These are phyloP conservation scores for Nipponacmea schrenckii DNA, from an alignment of 2,888 invertebrate species.

Conservation along the genomic window DNA sequence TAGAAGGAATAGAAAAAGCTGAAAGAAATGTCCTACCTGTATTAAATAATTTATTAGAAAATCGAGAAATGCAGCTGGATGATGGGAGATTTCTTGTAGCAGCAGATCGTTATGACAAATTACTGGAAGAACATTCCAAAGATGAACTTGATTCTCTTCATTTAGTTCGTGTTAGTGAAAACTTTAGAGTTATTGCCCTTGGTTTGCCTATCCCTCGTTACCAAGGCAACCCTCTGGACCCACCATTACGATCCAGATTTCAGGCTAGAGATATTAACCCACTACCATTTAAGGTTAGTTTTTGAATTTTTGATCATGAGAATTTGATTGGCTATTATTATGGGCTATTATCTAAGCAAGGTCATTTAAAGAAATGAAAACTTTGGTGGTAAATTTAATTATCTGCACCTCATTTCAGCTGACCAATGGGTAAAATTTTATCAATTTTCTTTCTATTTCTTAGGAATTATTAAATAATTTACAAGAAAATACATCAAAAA, in stretches of 20 bases:
- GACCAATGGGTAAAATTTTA: too few species aligned
- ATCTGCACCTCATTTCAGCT: not conserved
- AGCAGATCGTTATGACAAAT: constrained; percentile 87
- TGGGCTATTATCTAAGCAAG: not conserved
- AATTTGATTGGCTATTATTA: not conserved
- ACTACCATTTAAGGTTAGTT: constrained; percentile 70
- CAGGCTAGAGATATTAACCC: constrained; percentile 85
- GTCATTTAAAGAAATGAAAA: not conserved
- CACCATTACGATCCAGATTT: constrained; percentile 92
- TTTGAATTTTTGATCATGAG: not conserved
- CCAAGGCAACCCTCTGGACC: constrained; percentile 91
- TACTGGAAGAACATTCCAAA: constrained; percentile 83
- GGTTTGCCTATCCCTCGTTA: constrained; percentile 66
- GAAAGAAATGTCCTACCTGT: constrained; percentile 96
- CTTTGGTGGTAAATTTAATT: too few species aligned
- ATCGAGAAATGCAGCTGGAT: constrained; percentile 97
- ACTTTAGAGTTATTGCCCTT: constrained; percentile 77
- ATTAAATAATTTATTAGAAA: constrained; percentile 94
- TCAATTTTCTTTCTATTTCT: constrained; percentile 15
- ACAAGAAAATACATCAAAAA: constrained; percentile 34
- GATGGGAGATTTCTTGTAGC: constrained; percentile 94
- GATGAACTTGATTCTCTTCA: constrained; percentile 86
- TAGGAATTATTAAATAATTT: constrained; percentile 74
- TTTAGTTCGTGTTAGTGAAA: constrained; percentile 89
- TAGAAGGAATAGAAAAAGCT: constrained; percentile 97